Evolutionary conservation across 2,113 vertebrate genomes (phyloP).

Genomic region (Elaphurus davidianus): DNA sequence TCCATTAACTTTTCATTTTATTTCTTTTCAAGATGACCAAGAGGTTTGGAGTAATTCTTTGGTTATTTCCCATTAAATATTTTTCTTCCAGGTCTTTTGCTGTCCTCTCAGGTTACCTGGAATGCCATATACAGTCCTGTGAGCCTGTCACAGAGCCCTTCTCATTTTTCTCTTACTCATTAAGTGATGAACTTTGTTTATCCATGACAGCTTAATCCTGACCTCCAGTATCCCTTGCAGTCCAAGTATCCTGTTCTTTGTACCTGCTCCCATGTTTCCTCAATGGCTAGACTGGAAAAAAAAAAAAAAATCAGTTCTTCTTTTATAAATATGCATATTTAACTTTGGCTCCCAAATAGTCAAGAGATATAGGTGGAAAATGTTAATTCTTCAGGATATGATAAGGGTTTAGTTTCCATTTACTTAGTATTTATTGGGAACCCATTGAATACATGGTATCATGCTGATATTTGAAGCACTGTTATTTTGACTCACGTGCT

Average conservation of each 20-base stretch:
- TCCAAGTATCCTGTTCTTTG: neutral
- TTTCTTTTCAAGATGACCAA: constrained; percentile 34
- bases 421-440: neutral
- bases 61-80: constrained; percentile 5
- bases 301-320: neutral
- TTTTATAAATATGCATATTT: neutral
- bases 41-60: neutral
- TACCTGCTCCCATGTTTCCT: neutral
- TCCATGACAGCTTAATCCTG: neutral
- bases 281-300: neutral
- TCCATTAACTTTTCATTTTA: neutral
- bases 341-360: neutral
- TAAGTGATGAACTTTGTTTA: neutral
- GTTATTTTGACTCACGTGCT: neutral
- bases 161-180: neutral
- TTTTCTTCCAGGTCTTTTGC: constrained; percentile 67
- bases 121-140: neutral
- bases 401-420: neutral
- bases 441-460: neutral
- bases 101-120: neutral
- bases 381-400: neutral
- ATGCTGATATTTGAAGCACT: neutral
- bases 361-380: neutral
- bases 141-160: neutral
- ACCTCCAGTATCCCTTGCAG: neutral